Conservation (phyloP, 2,888 invertebrate species). For the Protophormia terraenovae region DNA sequence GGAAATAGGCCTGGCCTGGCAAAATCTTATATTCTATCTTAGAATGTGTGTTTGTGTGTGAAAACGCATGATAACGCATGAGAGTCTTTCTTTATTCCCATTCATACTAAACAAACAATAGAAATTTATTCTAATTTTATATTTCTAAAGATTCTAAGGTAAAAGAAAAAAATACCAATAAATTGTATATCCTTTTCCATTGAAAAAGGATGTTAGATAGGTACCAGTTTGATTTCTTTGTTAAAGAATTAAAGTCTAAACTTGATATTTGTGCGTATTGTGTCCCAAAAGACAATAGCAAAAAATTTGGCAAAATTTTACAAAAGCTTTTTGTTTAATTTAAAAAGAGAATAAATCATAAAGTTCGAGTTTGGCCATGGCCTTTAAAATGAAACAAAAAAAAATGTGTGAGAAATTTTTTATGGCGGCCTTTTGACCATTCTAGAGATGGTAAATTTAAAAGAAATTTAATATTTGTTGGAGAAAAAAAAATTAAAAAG, state of each 20-base stretch:
- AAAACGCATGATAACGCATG: constrained; percentile 24
- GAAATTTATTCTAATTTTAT: background rate
- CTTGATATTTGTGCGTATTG: background rate
- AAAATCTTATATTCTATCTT: too few relatives aligned
- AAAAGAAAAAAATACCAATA: too few relatives aligned
- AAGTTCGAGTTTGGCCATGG: too few relatives aligned
- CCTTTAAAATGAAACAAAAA: too few relatives aligned
- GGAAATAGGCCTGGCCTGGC: background rate
- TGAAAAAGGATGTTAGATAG: background rate
- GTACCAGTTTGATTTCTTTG: background rate
- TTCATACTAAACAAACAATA: background rate
- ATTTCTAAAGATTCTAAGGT: too few relatives aligned
- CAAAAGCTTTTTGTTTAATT: background rate
- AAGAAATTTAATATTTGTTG: too few relatives aligned
- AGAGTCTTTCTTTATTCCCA: too few relatives aligned
- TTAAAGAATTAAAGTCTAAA: background rate
- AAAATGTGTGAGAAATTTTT: too few relatives aligned
- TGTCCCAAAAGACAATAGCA: constrained; percentile 6
- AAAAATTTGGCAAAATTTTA: background rate
- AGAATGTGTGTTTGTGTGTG: background rate
- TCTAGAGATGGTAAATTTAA: too few relatives aligned
- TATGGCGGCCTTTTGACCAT: too few relatives aligned
- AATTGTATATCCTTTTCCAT: background rate
- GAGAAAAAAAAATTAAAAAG: too few relatives aligned
- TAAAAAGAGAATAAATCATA: too few relatives aligned